These are phyloP conservation scores for Platorchestia sp. DNA, from an alignment of 1,140 invertebrate genomes.

Conservation along the genomic window DNA sequence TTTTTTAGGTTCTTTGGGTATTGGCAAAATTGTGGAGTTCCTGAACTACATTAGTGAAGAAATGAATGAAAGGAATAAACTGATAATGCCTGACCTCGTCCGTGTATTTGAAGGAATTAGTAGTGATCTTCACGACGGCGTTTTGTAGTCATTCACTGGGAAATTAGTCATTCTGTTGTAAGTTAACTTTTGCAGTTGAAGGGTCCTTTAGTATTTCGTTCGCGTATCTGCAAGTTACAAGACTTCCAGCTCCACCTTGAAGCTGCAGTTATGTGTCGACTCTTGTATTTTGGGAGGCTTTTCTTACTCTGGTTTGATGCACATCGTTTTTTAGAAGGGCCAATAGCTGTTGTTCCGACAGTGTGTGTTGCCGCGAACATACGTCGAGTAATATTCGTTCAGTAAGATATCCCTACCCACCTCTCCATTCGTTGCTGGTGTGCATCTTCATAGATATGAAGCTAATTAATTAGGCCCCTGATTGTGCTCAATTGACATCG, in stretches of 20 bases:
- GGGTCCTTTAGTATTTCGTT: background rate
- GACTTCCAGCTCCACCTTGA: background rate
- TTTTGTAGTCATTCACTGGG: too few relatives aligned
- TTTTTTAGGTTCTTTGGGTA: too few relatives aligned
- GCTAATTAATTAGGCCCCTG: background rate
- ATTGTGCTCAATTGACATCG: background rate
- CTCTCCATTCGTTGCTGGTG: background rate
- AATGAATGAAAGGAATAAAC: too few relatives aligned
- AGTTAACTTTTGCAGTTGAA: too few relatives aligned
- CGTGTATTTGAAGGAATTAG: too few relatives aligned
- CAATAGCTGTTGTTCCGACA: background rate
- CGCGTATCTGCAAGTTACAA: background rate
- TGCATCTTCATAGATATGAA: background rate
- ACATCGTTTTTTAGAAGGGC: background rate
- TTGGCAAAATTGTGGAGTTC: too few relatives aligned
- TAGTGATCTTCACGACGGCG: too few relatives aligned
- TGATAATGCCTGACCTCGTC: too few relatives aligned
- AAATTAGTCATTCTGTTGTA: too few relatives aligned
- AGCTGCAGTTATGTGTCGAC: background rate
- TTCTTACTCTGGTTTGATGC: background rate
- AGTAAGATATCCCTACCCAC: background rate
- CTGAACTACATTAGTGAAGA: too few relatives aligned
- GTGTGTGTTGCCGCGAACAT: background rate
- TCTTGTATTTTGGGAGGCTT: background rate
- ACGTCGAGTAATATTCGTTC: background rate